Base-by-base conservation (phyloP, 1,140 invertebrate genomes). In the Cyphomyrmex costatus region DNA sequence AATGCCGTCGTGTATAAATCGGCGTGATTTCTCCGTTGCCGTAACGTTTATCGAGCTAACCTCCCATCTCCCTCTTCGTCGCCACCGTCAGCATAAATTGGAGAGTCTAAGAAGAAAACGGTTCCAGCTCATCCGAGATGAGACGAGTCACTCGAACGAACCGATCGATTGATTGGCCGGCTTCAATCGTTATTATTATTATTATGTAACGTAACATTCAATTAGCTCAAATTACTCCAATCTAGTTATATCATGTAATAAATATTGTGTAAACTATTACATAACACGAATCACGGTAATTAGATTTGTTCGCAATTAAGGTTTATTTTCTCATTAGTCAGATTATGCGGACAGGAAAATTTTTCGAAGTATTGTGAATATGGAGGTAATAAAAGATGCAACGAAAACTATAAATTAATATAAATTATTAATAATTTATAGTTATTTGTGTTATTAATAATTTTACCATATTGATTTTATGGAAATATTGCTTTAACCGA, bases 41-140 rank as follows among this genome's bases (percentile, higher is more conserved):
- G 63, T 78, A 78, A 86, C 74, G 46, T 86, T 86, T 79, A 86
- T 80, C 84, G 84, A 66, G 56, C 73, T 53, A 79, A 24, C 10
- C n/a, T n/a, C 21, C 58, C 24, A 5, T 19, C 58, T 19, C 30
- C n/a, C 21, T 46, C 27, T 7, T 27, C 60, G 61, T 27, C 36
- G n/a, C 46, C 27, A 27, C 1, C 3, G 70, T 71, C 71, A 24
- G 79, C 36, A 83, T 36, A 83, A 74, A 83, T 83, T 61, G 82
- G 30, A 65, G 73, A 65, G 24, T 78, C 60, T 74, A 61, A 60
- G 53, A 46, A 30, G 53, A 73, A 74, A 74, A 83, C 53, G 66
- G 7, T 33, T 78, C 27, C 19, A 4, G 66, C 10, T 71, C 19
- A 24, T 82, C 56, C 12, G 66, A 82, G 51, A 82, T 16, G 21